Evolutionary conservation across 2,797 vertebrate genomes (phyloP).

Genomic region (Rhyacichthys aspro): DNA sequence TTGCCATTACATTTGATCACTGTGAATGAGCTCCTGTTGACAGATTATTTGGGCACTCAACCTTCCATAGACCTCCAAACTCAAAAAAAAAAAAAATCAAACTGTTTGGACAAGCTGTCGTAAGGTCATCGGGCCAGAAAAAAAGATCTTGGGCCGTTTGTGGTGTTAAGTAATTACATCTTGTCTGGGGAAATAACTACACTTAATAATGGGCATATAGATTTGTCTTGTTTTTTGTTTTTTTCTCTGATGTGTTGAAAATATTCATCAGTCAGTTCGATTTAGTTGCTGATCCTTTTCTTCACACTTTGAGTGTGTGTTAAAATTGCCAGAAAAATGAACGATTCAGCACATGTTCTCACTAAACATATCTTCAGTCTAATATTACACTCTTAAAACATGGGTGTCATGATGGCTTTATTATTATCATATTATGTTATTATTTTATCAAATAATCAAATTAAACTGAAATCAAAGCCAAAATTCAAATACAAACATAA

Average conservation of each 20-base stretch:
- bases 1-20: conserved; percentile 41
- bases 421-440: no score
- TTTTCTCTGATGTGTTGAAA: not conserved
- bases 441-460: no score
- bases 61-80: conserved; percentile 42
- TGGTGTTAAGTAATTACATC: conserved; percentile 12
- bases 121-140: conserved; percentile 29
- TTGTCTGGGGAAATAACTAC: conserved; percentile 18
- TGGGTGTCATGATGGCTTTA: no score
- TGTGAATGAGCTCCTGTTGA: conserved; percentile 38
- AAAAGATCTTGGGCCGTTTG: conserved; percentile 14
- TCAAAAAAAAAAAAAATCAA: no score
- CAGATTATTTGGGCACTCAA: conserved; percentile 39
- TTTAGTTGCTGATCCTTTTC: no score
- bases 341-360: no score
- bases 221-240: conserved; percentile 25
- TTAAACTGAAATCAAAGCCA: conserved; percentile 1
- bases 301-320: no score
- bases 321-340: no score
- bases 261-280: not conserved
- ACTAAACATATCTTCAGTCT: no score
- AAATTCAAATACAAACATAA: not conserved
- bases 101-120: conserved; percentile 31
- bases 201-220: conserved; percentile 23
- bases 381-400: no score